Conservation (phyloP, 2,113 vertebrate species). For the Neomonachus schauinslandi region DNA sequence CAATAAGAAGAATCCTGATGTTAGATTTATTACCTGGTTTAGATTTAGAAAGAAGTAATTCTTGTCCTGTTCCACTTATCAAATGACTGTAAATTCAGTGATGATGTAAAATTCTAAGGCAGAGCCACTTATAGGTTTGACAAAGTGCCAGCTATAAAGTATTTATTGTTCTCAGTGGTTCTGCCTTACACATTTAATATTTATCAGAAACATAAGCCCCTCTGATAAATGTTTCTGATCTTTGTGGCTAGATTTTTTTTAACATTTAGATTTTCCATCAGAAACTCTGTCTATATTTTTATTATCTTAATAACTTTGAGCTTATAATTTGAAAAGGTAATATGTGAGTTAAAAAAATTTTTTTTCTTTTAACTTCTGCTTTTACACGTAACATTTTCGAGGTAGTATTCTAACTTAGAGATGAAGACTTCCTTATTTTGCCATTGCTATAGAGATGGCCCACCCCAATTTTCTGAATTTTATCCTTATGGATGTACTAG, state of each 20-base stretch:
- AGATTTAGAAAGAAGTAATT: slow-evolving; percentile 95
- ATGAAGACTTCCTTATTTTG: slow-evolving; percentile 33
- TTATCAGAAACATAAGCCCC: slow-evolving; percentile 92
- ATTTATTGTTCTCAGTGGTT: slow-evolving; percentile 93
- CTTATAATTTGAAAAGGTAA: slow-evolving; percentile 59
- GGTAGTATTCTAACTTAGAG: not conserved
- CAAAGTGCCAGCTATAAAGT: slow-evolving; percentile 95
- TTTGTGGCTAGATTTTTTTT: slow-evolving; percentile 78
- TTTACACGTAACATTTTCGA: slow-evolving; percentile 58
- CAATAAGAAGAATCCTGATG: slow-evolving; percentile 93
- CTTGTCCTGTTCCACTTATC: slow-evolving; percentile 96
- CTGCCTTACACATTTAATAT: slow-evolving; percentile 89
- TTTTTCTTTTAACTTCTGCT: slow-evolving; percentile 47
- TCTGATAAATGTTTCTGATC: slow-evolving; percentile 88
- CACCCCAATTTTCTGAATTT: not conserved
- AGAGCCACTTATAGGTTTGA: slow-evolving; percentile 94
- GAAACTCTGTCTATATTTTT: slow-evolving; percentile 74
- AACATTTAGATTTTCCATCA: slow-evolving; percentile 82
- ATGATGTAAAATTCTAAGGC: slow-evolving; percentile 92
- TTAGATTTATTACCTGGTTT: slow-evolving; percentile 96
- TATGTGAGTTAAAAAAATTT: slow-evolving; percentile 34
- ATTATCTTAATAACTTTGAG: slow-evolving; percentile 63
- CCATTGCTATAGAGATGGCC: not conserved
- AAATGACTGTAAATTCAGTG: slow-evolving; percentile 95
- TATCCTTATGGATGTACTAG: not conserved